Conservation (phyloP, 1,140 invertebrate species). For the Plectrocnemia conspersa region DNA sequence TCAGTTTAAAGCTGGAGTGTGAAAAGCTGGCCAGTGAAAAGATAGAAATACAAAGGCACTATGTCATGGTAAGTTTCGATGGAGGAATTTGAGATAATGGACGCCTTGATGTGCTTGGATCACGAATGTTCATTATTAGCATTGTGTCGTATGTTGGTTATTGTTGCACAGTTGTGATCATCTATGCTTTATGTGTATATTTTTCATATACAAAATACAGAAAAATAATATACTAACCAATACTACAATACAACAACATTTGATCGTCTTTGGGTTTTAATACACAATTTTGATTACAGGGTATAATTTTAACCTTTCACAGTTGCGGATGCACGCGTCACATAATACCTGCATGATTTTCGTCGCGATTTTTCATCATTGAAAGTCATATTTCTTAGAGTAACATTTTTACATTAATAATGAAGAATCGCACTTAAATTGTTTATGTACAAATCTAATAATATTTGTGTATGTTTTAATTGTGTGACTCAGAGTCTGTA, state of each 20-base stretch:
- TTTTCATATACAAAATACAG: too few species aligned
- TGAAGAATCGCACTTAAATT: too few species aligned
- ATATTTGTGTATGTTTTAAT: too few species aligned
- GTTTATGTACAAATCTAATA: too few species aligned
- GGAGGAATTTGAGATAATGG: constrained; percentile 14
- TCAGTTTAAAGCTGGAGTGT: constrained; percentile 75
- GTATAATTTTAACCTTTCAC: constrained; percentile 17
- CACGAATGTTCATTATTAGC: constrained; percentile 19
- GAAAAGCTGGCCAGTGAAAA: constrained; percentile 95
- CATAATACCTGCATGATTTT: constrained; percentile 13
- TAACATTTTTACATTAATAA: background rate
- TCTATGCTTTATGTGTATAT: constrained; percentile 19
- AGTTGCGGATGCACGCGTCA: constrained; percentile 20
- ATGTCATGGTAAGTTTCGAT: constrained; percentile 82
- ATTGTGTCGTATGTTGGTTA: constrained; percentile 19
- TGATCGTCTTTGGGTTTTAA: background rate
- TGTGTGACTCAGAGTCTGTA: too few species aligned
- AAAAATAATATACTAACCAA: constrained; percentile 13
- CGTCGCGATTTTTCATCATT: background rate
- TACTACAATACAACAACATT: constrained; percentile 5
- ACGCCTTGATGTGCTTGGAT: constrained; percentile 25
- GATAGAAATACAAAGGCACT: constrained; percentile 96
- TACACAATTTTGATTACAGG: constrained; percentile 14
- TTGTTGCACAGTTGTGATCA: constrained; percentile 15
- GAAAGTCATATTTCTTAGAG: background rate